Percentiles rank a stretch among this genome's conserved stretches.
Evolutionary conservation across 1,140 invertebrate genomes (phyloP).

Genomic region (Philotrypesis tridentata): DNA sequence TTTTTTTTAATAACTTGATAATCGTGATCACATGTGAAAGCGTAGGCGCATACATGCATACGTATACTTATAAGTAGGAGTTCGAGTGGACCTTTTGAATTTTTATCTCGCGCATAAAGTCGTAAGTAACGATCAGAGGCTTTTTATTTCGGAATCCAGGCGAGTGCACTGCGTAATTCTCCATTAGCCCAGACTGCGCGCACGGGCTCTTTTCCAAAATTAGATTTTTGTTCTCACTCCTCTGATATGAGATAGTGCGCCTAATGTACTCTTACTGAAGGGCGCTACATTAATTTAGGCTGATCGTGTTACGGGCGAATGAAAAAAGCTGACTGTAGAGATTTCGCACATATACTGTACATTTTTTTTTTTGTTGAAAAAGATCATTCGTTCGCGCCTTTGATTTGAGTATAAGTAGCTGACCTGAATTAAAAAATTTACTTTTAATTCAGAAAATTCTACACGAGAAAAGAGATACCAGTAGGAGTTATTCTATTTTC

Average conservation of each 20-base stretch:
- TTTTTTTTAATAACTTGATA: background rate
- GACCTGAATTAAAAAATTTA: no score
- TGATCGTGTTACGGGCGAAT: background rate
- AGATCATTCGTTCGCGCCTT: no score
- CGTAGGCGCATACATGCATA: background rate
- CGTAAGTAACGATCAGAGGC: background rate
- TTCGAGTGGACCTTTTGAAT: background rate
- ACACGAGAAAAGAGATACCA: no score
- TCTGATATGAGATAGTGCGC: background rate
- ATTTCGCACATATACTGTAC: no score
- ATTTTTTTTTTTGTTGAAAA: no score
- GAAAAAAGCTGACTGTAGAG: no score
- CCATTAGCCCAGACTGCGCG: background rate
- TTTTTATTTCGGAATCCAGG: slow-evolving; percentile 11
- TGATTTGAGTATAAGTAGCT: no score
- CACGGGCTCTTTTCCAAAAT: background rate
- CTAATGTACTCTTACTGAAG: background rate
- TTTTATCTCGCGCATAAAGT: slow-evolving; percentile 8
- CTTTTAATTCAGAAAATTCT: no score
- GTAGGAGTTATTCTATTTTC: no score
- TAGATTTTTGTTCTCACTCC: slow-evolving; percentile 14
- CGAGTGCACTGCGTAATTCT: slow-evolving; percentile 15
- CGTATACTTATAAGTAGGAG: background rate
- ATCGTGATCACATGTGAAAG: no score
- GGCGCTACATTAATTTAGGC: background rate